Base-by-base conservation (phyloP, 1,140 invertebrate genomes). In the Drosophila equinoxialis region DNA sequence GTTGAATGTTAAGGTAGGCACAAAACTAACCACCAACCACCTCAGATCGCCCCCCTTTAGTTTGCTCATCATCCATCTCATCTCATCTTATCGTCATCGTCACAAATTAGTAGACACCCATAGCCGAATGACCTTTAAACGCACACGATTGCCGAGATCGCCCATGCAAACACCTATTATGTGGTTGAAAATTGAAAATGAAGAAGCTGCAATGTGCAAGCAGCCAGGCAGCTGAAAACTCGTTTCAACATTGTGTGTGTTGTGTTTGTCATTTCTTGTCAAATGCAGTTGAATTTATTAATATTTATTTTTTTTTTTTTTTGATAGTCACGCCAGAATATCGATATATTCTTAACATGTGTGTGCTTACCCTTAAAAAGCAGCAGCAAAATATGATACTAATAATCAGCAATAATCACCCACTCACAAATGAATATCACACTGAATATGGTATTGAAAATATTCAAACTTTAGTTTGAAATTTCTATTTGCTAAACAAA, bases 1-100 rank as follows among this genome's bases (percentile, higher is more conserved):
- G 79, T 81, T 82, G 86, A 90, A 90, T 90, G 86, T 90, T 90
- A 90, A 90, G 86, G 86, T 90, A 90, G 86, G 86, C 86, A 55
- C 67, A 61, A 30, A 45, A 75, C 7, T 13, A 39, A 39, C 37
- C 10, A 37, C 35, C 11, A 72, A 42, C 71, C 37, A 35, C 54
- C 69, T 55, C 58, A 61, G 8, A 10, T 37, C 35, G 35, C 35
- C 14, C 63, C 39, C 35, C 11, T 39, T 39, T 39, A 39, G 37
- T 39, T 10, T 37, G 35, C 37, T 39, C 10, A 39, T 39, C 37
- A 39, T 39, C 10, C 30, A 30, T 30, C 7, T 37, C 35, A 37
- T 37, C 35, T 37, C 35, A 39, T 13, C 10, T 39, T 26, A 57
- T 20, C 41, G 41, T 57, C 74, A 68, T 67, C 62, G 61, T 51